Evolutionary conservation across 2,888 invertebrate genomes (phyloP).

Genomic region (Oegoconia quadripuncta): DNA sequence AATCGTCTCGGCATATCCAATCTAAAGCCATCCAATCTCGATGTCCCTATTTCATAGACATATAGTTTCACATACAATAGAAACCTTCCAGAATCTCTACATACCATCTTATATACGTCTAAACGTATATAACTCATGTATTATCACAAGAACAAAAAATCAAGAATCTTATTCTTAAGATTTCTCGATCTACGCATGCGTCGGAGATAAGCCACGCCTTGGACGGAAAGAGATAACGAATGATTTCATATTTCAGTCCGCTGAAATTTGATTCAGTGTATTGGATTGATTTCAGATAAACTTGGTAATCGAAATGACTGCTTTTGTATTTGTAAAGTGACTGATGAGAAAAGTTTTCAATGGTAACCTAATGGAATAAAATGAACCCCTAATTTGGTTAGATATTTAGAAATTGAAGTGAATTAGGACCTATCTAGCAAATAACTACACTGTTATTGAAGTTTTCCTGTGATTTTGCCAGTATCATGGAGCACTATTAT

Average conservation of each 20-base stretch:
- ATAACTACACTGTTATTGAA: too few relatives aligned
- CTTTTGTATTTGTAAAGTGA: constrained; percentile 20
- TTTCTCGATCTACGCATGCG: constrained; percentile 57
- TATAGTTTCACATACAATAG: constrained; percentile 2
- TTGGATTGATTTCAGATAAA: constrained; percentile 62
- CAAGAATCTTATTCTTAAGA: constrained; percentile 70
- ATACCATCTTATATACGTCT: constrained; percentile 36
- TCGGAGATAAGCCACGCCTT: constrained; percentile 55
- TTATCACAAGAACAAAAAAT: constrained; percentile 52
- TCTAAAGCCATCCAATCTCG: background rate
- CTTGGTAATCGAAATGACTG: constrained; percentile 50
- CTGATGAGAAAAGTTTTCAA: background rate
- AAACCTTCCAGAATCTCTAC: constrained; percentile 15
- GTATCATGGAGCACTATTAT: too few relatives aligned
- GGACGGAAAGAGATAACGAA: constrained; percentile 52
- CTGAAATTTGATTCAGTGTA: constrained; percentile 44
- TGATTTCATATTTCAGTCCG: constrained; percentile 41
- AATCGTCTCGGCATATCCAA: background rate
- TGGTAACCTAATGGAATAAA: too few relatives aligned
- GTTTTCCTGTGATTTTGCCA: too few relatives aligned
- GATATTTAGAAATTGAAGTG: too few relatives aligned
- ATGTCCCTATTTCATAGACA: background rate
- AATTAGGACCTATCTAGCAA: too few relatives aligned
- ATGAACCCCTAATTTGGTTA: too few relatives aligned
- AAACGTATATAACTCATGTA: constrained; percentile 47